Base-by-base conservation (phyloP, 2,113 vertebrate species). In the Sinocyclocheilus anophthalmus region DNA sequence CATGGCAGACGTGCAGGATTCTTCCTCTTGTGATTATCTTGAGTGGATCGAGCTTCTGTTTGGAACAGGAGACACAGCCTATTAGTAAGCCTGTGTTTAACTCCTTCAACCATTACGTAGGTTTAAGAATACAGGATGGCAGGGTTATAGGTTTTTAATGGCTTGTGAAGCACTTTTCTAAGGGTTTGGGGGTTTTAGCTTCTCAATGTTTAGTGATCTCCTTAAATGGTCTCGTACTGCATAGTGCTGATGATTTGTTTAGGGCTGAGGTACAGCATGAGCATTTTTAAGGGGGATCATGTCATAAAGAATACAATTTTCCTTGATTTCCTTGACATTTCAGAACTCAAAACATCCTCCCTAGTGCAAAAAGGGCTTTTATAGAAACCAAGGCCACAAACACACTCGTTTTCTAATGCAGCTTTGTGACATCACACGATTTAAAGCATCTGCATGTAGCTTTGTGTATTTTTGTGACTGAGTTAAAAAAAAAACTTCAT, bases 41-140 rank as follows among this genome's bases (percentile, higher is more conserved):
- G 82, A 20, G 72, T 69, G 73, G 63, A 88, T 82, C 42, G 13
- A 84, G 81, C 42, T 83, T 87, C 50, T 72, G 26, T 84, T 84
- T 86, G 73, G 76, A 65, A 72, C n/a, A 84, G 82, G 85, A 86
- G 72, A 72, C 86, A 55, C 45, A 69, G 82, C 61, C 84, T 77
- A 73, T 86, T 86, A 86, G 37, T 6, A 26, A 61, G 18, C 16
- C 57, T 76, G 30, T 33, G 20, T 75, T 81, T 75, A 50, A 13
- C 69, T 61, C 75, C 53, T 42, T 39, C 76, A 75, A 8, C n/a
- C 9, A 59, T 5, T 72, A 22, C 37, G 0, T 70, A 59, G 3
- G n/a, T 48, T 57, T 13, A 22, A 73, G 67, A 42, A 61, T 37
- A 72, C 22, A 80, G 77, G 12, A 70, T 18, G 53, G 26, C 2